phyloP scores from a whole-genome alignment of 2,888 invertebrate genomes.

The Drosophila lutescens region DNA sequence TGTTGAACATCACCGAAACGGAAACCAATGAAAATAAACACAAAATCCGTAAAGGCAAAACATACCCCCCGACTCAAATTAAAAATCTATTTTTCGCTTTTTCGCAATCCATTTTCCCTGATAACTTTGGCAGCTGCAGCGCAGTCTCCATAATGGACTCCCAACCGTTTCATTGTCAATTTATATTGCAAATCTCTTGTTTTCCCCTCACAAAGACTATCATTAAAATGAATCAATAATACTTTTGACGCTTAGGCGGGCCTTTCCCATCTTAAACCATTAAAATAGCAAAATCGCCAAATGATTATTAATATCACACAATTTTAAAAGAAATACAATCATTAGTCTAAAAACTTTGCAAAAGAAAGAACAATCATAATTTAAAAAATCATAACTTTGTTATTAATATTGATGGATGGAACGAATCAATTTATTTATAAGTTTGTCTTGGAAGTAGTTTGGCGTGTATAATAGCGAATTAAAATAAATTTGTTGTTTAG shows the following conservation, averaged over 20 bases:
- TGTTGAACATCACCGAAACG: constrained; percentile 52
- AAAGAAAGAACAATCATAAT: constrained; percentile 17
- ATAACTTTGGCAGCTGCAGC: constrained; percentile 25
- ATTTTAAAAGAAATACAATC: constrained; percentile 13
- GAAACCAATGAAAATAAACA: constrained; percentile 60
- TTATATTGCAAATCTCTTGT: constrained; percentile 9
- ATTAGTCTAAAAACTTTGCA: constrained; percentile 7
- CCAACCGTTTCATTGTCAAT: constrained; percentile 5
- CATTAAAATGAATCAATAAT: constrained; percentile 18
- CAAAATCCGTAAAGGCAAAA: constrained; percentile 18
- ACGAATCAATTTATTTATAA: constrained; percentile 19
- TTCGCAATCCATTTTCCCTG: constrained; percentile 15
- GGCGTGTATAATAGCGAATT: too few relatives aligned
- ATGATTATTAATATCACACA: constrained; percentile 5
- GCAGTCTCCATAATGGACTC: constrained; percentile 4
- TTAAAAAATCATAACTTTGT: constrained; percentile 13
- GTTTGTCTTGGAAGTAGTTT: too few relatives aligned
- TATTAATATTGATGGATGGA: constrained; percentile 27
- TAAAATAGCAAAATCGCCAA: constrained; percentile 2
- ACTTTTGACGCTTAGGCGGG: constrained; percentile 10
- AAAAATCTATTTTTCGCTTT: constrained; percentile 43
- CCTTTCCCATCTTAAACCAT: constrained; percentile 15
- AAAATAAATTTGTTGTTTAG: too few relatives aligned
- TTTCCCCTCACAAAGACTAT: constrained; percentile 8
- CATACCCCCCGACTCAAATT: constrained; percentile 31